Conservation (phyloP, 2,113 vertebrate genomes). For the Apeltes quadracus region DNA sequence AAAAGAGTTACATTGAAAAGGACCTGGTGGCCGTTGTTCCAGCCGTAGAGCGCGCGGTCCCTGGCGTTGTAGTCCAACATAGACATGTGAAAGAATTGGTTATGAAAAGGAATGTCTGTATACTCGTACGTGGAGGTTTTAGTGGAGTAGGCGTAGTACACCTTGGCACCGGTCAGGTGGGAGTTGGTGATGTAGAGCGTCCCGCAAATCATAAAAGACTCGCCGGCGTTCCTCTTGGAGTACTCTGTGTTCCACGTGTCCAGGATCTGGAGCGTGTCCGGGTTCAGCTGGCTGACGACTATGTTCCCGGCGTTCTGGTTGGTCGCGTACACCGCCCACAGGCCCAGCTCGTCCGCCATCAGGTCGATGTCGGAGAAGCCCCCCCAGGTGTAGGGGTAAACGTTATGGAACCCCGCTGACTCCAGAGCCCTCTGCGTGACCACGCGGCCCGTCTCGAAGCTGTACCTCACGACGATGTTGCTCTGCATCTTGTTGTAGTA, state of each 20-base stretch:
- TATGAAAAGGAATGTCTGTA: slow-evolving; percentile 98
- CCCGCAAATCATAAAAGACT: slow-evolving; percentile 99
- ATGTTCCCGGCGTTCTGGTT: slow-evolving; percentile 99
- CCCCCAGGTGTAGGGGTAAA: slow-evolving; percentile 98
- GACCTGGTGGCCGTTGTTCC: slow-evolving; percentile 99
- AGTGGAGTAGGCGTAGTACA: slow-evolving; percentile 97
- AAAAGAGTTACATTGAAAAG: slow-evolving; percentile 98
- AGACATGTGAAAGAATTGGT: slow-evolving; percentile 99
- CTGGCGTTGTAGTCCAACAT: slow-evolving; percentile 99
- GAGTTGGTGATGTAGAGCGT: slow-evolving; percentile 98
- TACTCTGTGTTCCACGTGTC: slow-evolving; percentile 97
- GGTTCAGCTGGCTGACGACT: slow-evolving; percentile 93
- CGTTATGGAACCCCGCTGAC: slow-evolving; percentile 95
- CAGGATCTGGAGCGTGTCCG: slow-evolving; percentile 90
- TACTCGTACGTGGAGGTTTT: slow-evolving; percentile 97
- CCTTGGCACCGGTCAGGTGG: slow-evolving; percentile 96
- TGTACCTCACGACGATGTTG: slow-evolving; percentile 97
- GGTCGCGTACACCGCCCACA: slow-evolving; percentile 97
- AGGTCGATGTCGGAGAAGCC: slow-evolving; percentile 98
- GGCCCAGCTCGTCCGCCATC: slow-evolving; percentile 96
- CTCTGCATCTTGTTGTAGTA: slow-evolving; percentile 99
- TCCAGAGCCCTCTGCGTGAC: slow-evolving; percentile 93
- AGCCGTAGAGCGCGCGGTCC: slow-evolving; percentile 94
- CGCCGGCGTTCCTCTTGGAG: slow-evolving; percentile 96
- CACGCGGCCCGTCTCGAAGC: slow-evolving; percentile 90